These are phyloP conservation scores for Drosophila tsacasi DNA, from an alignment of 1,140 invertebrate genomes.

Conservation along the genomic window DNA sequence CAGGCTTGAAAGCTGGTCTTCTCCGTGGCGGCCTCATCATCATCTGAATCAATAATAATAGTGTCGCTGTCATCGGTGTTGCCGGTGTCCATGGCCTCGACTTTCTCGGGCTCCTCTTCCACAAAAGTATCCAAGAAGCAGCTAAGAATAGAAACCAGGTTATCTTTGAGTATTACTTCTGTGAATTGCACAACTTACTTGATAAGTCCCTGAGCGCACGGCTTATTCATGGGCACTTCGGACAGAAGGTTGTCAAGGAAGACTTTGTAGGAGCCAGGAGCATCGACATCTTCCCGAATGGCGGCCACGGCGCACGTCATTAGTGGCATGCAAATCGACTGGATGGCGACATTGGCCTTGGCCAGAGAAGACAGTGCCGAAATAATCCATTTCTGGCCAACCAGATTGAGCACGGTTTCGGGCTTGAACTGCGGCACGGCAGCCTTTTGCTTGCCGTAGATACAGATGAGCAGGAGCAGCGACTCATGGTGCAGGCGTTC, in stretches of 20 bases:
- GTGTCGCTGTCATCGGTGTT: conserved; percentile 74
- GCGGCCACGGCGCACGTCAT: conserved; percentile 53
- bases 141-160: conserved; percentile 73
- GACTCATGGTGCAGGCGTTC: conserved; percentile 70
- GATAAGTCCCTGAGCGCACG: conserved; percentile 85
- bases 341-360: conserved; percentile 66
- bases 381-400: conserved; percentile 71
- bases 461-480: conserved; percentile 87
- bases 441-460: conserved; percentile 87
- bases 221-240: conserved; percentile 55
- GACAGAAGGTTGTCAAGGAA: conserved; percentile 66
- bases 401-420: conserved; percentile 70
- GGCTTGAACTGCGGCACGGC: conserved; percentile 68
- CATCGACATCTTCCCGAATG: conserved; percentile 47
- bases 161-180: neutral
- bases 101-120: neutral
- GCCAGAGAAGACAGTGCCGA: conserved; percentile 48
- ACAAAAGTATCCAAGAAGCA: conserved; percentile 85
- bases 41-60: conserved; percentile 84
- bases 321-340: conserved; percentile 66
- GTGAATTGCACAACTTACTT: conserved; percentile 74
- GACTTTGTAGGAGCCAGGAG: conserved; percentile 30
- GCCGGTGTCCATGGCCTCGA: conserved; percentile 30
- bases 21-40: conserved; percentile 52
- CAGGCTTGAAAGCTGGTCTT: conserved; percentile 80